Evolutionary conservation across 2,797 vertebrate species (phyloP).

Genomic region (Fistularia tabacaria): DNA sequence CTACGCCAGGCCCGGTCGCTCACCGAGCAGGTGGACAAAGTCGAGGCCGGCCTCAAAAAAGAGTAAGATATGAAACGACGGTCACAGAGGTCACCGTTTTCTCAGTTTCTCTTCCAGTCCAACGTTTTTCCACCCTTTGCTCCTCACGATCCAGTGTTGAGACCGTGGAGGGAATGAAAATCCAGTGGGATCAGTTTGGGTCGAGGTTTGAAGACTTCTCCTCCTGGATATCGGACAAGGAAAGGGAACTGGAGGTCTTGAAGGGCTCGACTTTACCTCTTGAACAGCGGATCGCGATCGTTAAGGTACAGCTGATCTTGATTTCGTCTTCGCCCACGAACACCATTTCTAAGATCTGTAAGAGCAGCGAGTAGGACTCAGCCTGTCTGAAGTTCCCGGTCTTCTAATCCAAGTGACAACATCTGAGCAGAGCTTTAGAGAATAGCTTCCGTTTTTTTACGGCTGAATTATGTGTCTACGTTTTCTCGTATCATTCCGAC

Average conservation of each 20-base stretch:
- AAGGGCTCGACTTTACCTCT: constrained; percentile 78
- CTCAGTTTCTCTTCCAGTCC: too few species aligned
- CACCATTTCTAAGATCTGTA: too few species aligned
- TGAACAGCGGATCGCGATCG: constrained; percentile 81
- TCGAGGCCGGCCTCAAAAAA: constrained; percentile 84
- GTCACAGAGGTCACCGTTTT: too few species aligned
- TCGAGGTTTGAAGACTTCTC: constrained; percentile 86
- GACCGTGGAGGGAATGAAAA: constrained; percentile 88
- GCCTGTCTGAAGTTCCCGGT: too few species aligned
- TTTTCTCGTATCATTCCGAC: too few species aligned
- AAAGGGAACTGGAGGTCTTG: constrained; percentile 82
- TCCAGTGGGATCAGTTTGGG: constrained; percentile 89
- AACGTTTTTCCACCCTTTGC: background rate
- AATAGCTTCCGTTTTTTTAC: background rate
- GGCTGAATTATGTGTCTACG: too few species aligned
- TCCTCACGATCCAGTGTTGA: constrained; percentile 77
- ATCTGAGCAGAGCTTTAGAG: too few species aligned
- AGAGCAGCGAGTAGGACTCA: too few species aligned
- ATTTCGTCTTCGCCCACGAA: too few species aligned
- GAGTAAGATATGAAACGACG: constrained; percentile 76
- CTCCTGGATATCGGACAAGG: constrained; percentile 89
- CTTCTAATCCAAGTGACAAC: too few species aligned
- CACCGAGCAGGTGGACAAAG: constrained; percentile 83
- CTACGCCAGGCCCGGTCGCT: constrained; percentile 81
- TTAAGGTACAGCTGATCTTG: constrained; percentile 77